Conservation (phyloP, 2,888 invertebrate species). For the Drosophila demipolita region DNA sequence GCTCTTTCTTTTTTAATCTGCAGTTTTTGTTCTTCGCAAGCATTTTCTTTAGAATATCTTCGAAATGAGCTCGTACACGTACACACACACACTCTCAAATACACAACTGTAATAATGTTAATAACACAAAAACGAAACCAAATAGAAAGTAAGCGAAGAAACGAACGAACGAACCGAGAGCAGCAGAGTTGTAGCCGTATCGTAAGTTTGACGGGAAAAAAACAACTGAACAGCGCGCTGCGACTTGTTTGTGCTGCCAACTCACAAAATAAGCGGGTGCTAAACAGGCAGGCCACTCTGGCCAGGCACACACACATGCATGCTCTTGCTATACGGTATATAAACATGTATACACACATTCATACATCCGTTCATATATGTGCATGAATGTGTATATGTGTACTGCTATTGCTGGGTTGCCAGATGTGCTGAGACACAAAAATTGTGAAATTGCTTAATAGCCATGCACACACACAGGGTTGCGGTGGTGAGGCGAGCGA, state of each 20-base stretch:
- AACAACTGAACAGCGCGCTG: constrained; percentile 66
- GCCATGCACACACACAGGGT: constrained; percentile 35
- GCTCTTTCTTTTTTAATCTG: constrained; percentile 41
- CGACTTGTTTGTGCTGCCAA: constrained; percentile 66
- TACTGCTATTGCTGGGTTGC: constrained; percentile 43
- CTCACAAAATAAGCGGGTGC: constrained; percentile 67
- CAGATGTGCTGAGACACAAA: constrained; percentile 37
- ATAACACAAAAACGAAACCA: constrained; percentile 79
- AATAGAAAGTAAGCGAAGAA: constrained; percentile 75
- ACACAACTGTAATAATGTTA: constrained; percentile 71
- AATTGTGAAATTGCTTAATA: constrained; percentile 52
- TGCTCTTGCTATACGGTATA: constrained; percentile 28
- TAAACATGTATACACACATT: constrained; percentile 31
- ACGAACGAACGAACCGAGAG: constrained; percentile 65
- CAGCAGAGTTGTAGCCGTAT: constrained; percentile 64
- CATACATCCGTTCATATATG: constrained; percentile 51
- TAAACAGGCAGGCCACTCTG: constrained; percentile 57
- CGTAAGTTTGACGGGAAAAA: constrained; percentile 64
- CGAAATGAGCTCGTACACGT: constrained; percentile 62
- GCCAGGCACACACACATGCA: constrained; percentile 47
- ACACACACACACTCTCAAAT: constrained; percentile 63
- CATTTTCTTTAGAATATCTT: constrained; percentile 59
- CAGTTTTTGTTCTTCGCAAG: constrained; percentile 33
- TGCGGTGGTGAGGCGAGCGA: constrained; percentile 47
- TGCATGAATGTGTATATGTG: constrained; percentile 18